These are phyloP conservation scores for Pseudomyrmex gracilis DNA, from an alignment of 1,140 invertebrate species.

Conservation along the genomic window DNA sequence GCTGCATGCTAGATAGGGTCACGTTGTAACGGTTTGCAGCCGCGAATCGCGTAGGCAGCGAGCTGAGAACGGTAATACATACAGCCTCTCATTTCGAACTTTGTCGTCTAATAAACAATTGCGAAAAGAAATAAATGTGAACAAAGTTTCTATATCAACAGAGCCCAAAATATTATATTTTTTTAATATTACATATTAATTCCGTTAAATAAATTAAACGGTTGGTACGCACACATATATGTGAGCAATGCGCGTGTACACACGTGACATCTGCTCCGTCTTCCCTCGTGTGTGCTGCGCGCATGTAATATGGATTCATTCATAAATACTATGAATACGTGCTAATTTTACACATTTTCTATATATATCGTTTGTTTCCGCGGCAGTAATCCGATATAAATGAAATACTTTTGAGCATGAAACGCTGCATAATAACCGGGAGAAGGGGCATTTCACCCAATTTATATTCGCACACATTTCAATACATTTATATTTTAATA, in stretches of 20 bases:
- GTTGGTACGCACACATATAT: background rate
- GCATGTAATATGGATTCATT: conserved; percentile 15
- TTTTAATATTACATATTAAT: conserved; percentile 1
- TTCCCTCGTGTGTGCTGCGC: background rate
- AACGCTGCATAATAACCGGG: too few species aligned
- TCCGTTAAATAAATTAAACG: background rate
- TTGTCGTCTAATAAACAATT: conserved; percentile 22
- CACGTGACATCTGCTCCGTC: background rate
- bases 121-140: too few species aligned
- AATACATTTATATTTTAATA: too few species aligned
- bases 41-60: conserved; percentile 55
- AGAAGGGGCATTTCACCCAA: background rate
- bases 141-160: background rate
- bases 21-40: conserved; percentile 66
- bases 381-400: background rate
- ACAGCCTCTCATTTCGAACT: conserved; percentile 37
- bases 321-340: background rate
- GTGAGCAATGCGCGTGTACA: background rate
- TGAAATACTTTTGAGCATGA: background rate
- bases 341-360: conserved; percentile 17
- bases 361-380: background rate
- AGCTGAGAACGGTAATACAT: conserved; percentile 68
- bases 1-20: conserved; percentile 59
- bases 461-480: too few species aligned
- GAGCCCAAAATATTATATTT: background rate